Evolutionary conservation across 2,797 vertebrate species (phyloP).

Genomic region (Gephyroberyx darwinii): DNA sequence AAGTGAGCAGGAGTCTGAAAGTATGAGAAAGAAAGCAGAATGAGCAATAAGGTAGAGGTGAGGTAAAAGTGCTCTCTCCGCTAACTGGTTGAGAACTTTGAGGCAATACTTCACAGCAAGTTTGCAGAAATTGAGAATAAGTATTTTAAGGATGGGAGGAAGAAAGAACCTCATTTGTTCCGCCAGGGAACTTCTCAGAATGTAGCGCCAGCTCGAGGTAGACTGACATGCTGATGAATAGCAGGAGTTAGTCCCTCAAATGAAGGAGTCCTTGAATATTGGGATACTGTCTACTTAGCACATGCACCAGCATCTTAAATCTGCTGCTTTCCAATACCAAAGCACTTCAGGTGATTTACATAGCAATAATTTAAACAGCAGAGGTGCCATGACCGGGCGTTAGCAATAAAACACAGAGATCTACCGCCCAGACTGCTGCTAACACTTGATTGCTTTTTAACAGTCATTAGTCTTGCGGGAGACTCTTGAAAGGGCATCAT

Average conservation of each 20-base stretch:
- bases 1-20: not conserved
- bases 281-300: conserved; percentile 83
- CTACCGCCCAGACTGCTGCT: conserved; percentile 69
- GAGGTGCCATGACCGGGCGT: conserved; percentile 71
- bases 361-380: conserved; percentile 81
- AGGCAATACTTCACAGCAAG: conserved; percentile 29
- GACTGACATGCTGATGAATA: conserved; percentile 75
- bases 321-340: conserved; percentile 76
- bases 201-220: conserved; percentile 52
- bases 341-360: conserved; percentile 83
- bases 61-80: conserved; percentile 18
- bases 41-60: not conserved
- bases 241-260: conserved; percentile 67
- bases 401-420: conserved; percentile 81
- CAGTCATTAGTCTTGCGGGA: conserved; percentile 76
- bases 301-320: conserved; percentile 78
- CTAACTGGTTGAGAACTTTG: conserved; percentile 25
- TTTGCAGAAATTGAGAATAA: conserved; percentile 61
- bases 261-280: conserved; percentile 71
- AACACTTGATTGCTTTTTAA: conserved; percentile 81
- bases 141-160: conserved; percentile 51
- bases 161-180: conserved; percentile 69
- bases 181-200: conserved; percentile 57
- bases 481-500: conserved; percentile 56
- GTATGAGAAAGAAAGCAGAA: not conserved